These are phyloP conservation scores for Quadroppia sp. DNA, from an alignment of 2,888 invertebrate species.

Conservation along the genomic window DNA sequence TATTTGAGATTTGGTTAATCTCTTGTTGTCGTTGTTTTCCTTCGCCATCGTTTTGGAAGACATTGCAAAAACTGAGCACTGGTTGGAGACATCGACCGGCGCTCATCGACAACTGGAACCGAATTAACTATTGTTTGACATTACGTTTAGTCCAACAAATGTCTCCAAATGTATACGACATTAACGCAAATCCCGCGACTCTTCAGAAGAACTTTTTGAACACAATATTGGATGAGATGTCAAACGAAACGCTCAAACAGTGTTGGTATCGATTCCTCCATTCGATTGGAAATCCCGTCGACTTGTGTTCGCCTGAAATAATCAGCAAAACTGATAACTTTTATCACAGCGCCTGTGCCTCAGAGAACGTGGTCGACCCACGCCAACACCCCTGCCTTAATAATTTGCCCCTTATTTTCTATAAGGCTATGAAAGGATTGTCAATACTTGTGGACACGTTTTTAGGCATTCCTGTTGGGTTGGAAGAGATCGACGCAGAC, in stretches of 20 bases:
- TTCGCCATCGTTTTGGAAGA: constrained; percentile 80
- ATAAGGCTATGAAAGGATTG: constrained; percentile 86
- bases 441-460: constrained; percentile 93
- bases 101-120: constrained; percentile 72
- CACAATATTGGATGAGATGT: constrained; percentile 63
- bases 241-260: constrained; percentile 79
- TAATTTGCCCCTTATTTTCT: constrained; percentile 76
- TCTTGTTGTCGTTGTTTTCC: constrained; percentile 80
- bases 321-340: constrained; percentile 69
- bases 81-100: constrained; percentile 92
- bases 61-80: constrained; percentile 71
- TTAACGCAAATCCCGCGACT: constrained; percentile 10
- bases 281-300: constrained; percentile 89
- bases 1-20: constrained; percentile 81
- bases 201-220: constrained; percentile 32
- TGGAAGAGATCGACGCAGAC: constrained; percentile 38
- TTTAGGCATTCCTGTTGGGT: constrained; percentile 64
- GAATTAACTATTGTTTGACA: constrained; percentile 83
- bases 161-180: constrained; percentile 18
- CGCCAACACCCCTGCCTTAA: constrained; percentile 83
- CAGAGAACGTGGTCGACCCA: constrained; percentile 73
- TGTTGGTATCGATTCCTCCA: constrained; percentile 93
- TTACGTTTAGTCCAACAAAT: constrained; percentile 60
- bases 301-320: constrained; percentile 77
- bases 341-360: constrained; percentile 73